Percentiles rank a stretch among this genome's conserved stretches.
Conservation (phyloP, 2,113 vertebrate genomes). For the mouse (Mus musculus) region DNA sequence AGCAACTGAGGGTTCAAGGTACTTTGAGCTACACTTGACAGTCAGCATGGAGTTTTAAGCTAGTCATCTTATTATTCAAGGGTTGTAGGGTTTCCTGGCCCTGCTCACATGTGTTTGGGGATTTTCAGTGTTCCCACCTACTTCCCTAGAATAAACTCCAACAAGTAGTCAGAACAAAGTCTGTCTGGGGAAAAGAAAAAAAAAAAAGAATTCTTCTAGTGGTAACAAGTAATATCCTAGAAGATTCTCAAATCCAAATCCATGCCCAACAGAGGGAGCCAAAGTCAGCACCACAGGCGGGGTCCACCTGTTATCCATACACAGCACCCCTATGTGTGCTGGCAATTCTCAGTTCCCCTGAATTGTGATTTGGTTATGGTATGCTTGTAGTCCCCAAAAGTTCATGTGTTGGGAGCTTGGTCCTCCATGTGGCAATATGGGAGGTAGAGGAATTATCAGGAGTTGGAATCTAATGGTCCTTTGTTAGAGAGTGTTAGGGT, state of each 20-base stretch:
- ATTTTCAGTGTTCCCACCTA: background rate
- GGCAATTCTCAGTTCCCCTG: too few species aligned
- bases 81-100: background rate
- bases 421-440: background rate
- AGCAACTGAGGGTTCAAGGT: background rate
- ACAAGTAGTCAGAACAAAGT: background rate
- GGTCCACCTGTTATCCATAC: background rate
- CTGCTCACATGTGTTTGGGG: background rate
- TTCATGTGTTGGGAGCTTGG: background rate
- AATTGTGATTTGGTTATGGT: background rate
- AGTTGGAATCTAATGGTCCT: background rate
- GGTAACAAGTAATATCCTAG: background rate
- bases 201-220: background rate
- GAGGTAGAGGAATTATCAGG: background rate
- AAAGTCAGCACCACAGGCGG: background rate
- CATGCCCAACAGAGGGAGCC: background rate
- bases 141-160: background rate
- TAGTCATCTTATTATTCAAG: background rate
- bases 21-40: background rate
- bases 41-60: background rate
- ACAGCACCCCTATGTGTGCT: accelerated
- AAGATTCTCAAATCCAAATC: background rate
- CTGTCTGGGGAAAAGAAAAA: background rate
- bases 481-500: background rate
- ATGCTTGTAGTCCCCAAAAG: too few species aligned